phyloP scores from a whole-genome alignment of 2,113 vertebrate genomes.

The Callipepla squamata region DNA sequence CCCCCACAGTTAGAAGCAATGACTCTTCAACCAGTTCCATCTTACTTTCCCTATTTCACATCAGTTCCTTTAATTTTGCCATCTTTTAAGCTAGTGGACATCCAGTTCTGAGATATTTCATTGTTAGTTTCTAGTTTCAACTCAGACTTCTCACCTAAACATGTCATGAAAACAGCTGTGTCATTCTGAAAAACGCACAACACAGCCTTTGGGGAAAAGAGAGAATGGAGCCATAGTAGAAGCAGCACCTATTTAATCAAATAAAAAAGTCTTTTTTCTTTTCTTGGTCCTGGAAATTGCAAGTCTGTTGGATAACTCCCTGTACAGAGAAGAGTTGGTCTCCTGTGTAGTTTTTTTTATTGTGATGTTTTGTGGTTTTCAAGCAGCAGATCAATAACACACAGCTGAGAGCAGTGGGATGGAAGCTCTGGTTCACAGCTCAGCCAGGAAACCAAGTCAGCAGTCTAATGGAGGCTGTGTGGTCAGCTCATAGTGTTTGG shows the following conservation, averaged over 20 bases:
- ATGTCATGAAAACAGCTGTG: background rate
- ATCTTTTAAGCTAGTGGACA: background rate
- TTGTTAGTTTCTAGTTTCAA: background rate
- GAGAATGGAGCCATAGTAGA: background rate
- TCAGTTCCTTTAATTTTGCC: background rate
- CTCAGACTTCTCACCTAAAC: background rate
- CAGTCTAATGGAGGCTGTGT: rapidly evolving
- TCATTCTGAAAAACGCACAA: background rate
- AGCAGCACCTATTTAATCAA: background rate
- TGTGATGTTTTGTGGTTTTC: background rate
- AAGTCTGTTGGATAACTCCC: background rate
- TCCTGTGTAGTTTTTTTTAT: background rate
- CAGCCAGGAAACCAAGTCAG: background rate
- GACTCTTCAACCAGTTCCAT: background rate
- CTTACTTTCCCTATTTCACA: background rate
- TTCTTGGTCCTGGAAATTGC: background rate
- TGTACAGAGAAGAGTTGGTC: background rate
- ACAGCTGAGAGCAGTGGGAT: background rate
- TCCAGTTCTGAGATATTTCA: background rate
- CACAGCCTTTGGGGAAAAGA: background rate
- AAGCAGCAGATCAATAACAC: background rate
- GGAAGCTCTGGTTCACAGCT: background rate
- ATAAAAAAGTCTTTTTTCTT: background rate
- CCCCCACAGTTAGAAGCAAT: background rate
- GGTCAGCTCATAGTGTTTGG: background rate